These are phyloP conservation scores for Brachystomella parvula DNA, from an alignment of 1,140 invertebrate genomes.

Conservation along the genomic window DNA sequence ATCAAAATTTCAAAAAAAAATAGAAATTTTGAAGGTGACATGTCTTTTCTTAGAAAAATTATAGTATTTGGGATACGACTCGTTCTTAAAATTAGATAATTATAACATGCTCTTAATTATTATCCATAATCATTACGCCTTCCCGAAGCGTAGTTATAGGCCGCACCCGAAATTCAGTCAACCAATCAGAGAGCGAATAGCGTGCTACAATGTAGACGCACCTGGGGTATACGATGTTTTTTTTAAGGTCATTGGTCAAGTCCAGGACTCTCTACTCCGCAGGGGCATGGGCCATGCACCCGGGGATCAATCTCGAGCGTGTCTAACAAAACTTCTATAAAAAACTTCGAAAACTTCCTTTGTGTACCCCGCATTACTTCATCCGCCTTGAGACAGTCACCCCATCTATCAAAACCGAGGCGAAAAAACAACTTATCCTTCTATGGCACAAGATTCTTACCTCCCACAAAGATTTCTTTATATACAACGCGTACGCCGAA, in stretches of 20 bases:
- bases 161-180: too few relatives aligned
- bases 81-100: too few relatives aligned
- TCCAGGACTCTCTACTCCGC: background rate
- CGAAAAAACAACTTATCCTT: background rate
- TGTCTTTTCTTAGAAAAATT: too few relatives aligned
- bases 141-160: too few relatives aligned
- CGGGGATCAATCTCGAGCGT: background rate
- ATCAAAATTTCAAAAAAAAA: too few relatives aligned
- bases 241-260: background rate
- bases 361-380: background rate
- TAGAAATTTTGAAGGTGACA: too few relatives aligned
- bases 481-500: background rate
- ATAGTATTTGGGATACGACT: too few relatives aligned
- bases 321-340: background rate
- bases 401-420: background rate
- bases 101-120: too few relatives aligned
- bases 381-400: background rate
- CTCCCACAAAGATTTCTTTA: background rate
- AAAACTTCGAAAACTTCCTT: background rate
- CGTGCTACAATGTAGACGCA: too few relatives aligned
- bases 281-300: background rate
- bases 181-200: too few relatives aligned
- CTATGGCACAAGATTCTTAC: background rate
- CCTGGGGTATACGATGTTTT: too few relatives aligned
- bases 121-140: too few relatives aligned